Percentiles rank a stretch among this genome's conserved stretches.
Conservation (phyloP, 2,113 vertebrate species). For the Montifringilla adamsi region DNA sequence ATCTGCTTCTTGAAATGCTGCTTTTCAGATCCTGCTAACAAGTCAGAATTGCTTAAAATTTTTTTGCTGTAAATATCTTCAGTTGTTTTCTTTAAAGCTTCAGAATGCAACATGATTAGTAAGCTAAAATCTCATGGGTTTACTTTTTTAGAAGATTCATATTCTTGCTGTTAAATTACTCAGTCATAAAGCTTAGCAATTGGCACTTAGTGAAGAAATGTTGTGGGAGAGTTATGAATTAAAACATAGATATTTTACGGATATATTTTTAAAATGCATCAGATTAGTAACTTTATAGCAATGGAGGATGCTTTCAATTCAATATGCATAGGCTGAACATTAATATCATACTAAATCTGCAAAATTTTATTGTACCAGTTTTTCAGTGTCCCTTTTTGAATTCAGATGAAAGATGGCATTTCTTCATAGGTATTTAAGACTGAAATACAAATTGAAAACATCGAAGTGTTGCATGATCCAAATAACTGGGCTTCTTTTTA, state of each 20-base stretch:
- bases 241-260: not conserved
- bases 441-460: not conserved
- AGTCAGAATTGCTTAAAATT: not conserved
- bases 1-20: not conserved
- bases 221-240: not conserved
- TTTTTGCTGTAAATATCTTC: not conserved
- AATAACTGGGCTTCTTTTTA: not conserved
- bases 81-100: not conserved
- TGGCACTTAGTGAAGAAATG: not conserved
- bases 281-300: not conserved
- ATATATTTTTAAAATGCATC: not conserved
- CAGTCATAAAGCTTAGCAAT: not conserved
- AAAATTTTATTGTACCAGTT: not conserved
- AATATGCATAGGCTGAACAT: not conserved
- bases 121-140: not conserved
- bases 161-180: not conserved
- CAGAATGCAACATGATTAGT: not conserved
- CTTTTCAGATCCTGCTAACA: not conserved
- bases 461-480: not conserved
- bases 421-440: not conserved
- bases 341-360: not conserved
- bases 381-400: not conserved
- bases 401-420: not conserved
- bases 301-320: not conserved
- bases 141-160: not conserved